Conservation (phyloP, 2,113 vertebrate genomes). For the Sinosuthora webbiana region DNA sequence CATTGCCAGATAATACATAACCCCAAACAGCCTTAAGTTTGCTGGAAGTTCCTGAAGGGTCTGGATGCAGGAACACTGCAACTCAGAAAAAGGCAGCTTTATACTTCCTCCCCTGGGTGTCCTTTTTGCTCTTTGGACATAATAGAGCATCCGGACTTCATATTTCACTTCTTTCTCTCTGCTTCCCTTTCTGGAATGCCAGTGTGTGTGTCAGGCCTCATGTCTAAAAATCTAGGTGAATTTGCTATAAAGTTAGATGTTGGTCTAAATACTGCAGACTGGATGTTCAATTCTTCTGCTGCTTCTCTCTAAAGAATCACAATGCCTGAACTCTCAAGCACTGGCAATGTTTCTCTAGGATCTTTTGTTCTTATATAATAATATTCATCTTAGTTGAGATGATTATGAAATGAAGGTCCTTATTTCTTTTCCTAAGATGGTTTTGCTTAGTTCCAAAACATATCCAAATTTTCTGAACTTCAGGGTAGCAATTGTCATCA, state of each 20-base stretch:
- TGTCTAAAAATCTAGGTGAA: background rate
- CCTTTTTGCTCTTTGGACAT: constrained; percentile 16
- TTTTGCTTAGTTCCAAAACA: constrained; percentile 7
- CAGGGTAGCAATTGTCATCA: constrained; percentile 47
- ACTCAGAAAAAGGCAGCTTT: constrained; percentile 28
- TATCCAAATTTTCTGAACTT: constrained; percentile 52
- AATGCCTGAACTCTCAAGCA: background rate
- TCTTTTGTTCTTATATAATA: constrained; percentile 39
- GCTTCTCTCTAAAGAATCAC: background rate
- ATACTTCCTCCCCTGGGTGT: background rate
- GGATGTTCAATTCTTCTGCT: background rate
- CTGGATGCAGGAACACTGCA: constrained; percentile 19
- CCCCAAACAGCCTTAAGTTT: constrained; percentile 22
- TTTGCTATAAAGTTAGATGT: background rate
- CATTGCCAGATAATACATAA: constrained; percentile 45
- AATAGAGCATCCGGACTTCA: constrained; percentile 19
- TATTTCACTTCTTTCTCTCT: constrained; percentile 15
- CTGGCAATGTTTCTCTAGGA: background rate
- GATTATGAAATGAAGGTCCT: constrained; percentile 20
- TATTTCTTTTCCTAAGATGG: background rate
- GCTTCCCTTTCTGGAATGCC: background rate
- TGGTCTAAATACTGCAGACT: background rate
- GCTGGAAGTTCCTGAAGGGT: constrained; percentile 27
- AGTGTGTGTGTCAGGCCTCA: background rate
- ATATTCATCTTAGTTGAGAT: background rate